phyloP scores from a whole-genome alignment of 1,140 invertebrate species.

The Aphis craccivora region DNA sequence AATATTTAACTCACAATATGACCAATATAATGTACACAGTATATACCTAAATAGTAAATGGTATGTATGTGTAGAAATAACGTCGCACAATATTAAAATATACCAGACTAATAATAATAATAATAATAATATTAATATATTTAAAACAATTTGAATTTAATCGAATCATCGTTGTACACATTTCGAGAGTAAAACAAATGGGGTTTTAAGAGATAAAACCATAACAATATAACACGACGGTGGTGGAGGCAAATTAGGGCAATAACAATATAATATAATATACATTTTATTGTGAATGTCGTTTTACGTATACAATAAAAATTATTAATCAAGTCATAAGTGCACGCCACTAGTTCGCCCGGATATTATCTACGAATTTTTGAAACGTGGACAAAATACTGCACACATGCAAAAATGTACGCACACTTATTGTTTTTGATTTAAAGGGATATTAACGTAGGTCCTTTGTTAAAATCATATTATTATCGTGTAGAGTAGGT shows the following conservation, averaged over 20 bases:
- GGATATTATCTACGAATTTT: not conserved
- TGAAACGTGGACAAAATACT: not conserved
- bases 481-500: not conserved
- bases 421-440: not conserved
- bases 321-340: not conserved
- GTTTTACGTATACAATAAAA: not conserved
- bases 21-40: conserved; percentile 3
- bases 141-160: conserved; percentile 11
- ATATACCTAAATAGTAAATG: too few relatives aligned
- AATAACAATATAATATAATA: conserved; percentile 11
- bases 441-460: not conserved
- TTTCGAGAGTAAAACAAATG: not conserved
- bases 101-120: conserved; percentile 12
- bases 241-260: too few relatives aligned
- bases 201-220: not conserved
- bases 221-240: not conserved
- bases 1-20: conserved; percentile 15
- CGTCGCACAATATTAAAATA: conserved; percentile 17
- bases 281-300: not conserved
- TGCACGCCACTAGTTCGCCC: not conserved
- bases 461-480: not conserved
- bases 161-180: not conserved
- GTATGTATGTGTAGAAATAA: conserved; percentile 10
- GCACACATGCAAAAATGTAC: not conserved
- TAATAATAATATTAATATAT: conserved; percentile 26